Percentiles rank a stretch among this genome's conserved stretches.
Evolutionary conservation across 2,797 vertebrate genomes (phyloP).

Genomic region (Sciaenops ocellatus): DNA sequence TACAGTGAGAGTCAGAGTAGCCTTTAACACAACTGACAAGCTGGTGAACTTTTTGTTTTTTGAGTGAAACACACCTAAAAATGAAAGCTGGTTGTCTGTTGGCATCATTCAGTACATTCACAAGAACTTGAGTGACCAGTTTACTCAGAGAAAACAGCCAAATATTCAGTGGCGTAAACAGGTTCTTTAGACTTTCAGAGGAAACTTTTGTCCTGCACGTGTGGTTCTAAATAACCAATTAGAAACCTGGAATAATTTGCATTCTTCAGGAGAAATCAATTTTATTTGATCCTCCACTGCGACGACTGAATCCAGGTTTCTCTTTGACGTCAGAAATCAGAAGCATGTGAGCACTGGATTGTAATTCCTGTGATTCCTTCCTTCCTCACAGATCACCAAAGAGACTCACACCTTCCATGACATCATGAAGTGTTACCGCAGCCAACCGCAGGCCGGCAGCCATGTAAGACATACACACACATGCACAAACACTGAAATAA

Average conservation of each 20-base stretch:
- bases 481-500: background rate
- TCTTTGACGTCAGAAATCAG: background rate
- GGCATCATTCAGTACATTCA: too few species aligned
- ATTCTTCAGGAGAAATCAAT: background rate
- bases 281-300: background rate
- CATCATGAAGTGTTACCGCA: conserved; percentile 99
- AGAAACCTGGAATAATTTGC: background rate
- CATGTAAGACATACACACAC: conserved; percentile 86
- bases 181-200: background rate
- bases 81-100: too few species aligned
- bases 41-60: too few species aligned
- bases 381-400: conserved; percentile 90
- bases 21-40: too few species aligned
- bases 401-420: conserved; percentile 96
- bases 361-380: background rate
- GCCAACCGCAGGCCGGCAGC: conserved; percentile 97
- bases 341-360: background rate
- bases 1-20: too few species aligned
- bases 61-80: too few species aligned
- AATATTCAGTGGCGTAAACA: background rate
- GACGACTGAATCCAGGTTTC: background rate
- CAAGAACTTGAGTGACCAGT: too few species aligned
- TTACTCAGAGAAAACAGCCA: background rate
- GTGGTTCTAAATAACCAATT: too few species aligned
- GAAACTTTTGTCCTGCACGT: background rate